Evolutionary conservation across 2,797 vertebrate species (phyloP), one percentile per base, ranked within the genome.

Genomic region (Melopsittacus undulatus): DNA sequence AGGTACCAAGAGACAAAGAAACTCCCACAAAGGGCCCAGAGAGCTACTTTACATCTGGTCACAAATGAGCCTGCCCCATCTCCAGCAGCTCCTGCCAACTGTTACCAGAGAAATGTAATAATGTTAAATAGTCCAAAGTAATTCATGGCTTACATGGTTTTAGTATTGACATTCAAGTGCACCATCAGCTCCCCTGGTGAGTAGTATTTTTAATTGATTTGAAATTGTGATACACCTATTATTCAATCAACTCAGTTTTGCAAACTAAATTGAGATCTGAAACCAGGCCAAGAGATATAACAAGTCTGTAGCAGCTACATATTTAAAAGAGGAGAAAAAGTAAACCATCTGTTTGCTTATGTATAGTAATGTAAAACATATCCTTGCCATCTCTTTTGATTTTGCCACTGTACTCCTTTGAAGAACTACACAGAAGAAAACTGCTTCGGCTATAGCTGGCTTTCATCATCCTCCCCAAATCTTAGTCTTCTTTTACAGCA

Each of bases 291-390:
- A 92, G 88, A 89, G 85, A 83, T 77, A 82, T 80, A 90, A 95
- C 91, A 89, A 93, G 91, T 89, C 83, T 34, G 10, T 64, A 90
- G 94, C 67, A 95, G 89, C 70, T 89, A 79, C 83, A 74, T 36
- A 69, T 77, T 92, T 90, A 67, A 87, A 92, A 94, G 68, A 84
- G 48, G 48, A 91, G 85, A 46, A 96, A 94, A 96, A 94, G 64
- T 29, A 96, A 96, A 91, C 90, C 91, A 92, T 95, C 91, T 96
- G 90, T 91, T 93, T 95, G 89, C 89, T 92, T 94, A 77, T 82
- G 68, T 77, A 13, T 4, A 15, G 70, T 68, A 92, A 91, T 61
- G 61, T 45, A 90, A 69, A 94, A 89, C 90, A 92, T 59, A 91
- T 42, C 61, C 83, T 91, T 87, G 75, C 83, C 83, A 92, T 84